Base-by-base conservation (phyloP, 2,797 vertebrate genomes). In the Hephaestus fuliginosus region DNA sequence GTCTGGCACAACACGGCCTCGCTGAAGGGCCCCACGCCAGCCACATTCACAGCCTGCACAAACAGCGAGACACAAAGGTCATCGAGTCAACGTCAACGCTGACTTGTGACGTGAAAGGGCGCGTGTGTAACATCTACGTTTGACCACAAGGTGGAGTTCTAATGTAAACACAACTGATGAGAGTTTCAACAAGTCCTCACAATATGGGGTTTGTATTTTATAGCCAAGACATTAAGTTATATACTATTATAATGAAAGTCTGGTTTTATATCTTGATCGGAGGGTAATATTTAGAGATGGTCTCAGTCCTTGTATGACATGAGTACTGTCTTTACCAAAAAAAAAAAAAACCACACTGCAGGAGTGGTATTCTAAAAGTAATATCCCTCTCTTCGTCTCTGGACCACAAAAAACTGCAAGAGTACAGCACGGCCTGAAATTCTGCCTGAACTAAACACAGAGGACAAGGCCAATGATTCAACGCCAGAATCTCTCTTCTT, bases 21-120 rank as follows among this genome's bases (percentile, higher is more conserved):
- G 71, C 98, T 98, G 94, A 97, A 99, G 71, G 96, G 96, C 20
- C 98, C 97, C 70, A 96, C 93, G 1, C 98, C 98, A 0, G 97
- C 97, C 82, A 94, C 83, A 30, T 98, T 99, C 85, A 97, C 92
- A 28, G 98, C 98, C 98, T 96, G 86, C 18, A 67, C 44, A 58
- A 33, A 43, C 18, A 43, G 39, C 8, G 25, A 55, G 7, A 67
- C 71, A 69, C 25, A 44, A 51, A 30, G 65, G 36, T 44, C 9
- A 66, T 46, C 17, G 5, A 30, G 25, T 33, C 39, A 18, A 61
- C 14, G 15, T 55, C 33, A 63, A 33, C 28, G 2, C 18, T 22
- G 6, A 18, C 33, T 22, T 20, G 13, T 15, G n/a, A 77, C 17
- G 11, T 7, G 22, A 25, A 11, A 15, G 36, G 48, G 62, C 36